Evolutionary conservation across 2,888 invertebrate genomes (phyloP).

Genomic region (Magallana nippona): DNA sequence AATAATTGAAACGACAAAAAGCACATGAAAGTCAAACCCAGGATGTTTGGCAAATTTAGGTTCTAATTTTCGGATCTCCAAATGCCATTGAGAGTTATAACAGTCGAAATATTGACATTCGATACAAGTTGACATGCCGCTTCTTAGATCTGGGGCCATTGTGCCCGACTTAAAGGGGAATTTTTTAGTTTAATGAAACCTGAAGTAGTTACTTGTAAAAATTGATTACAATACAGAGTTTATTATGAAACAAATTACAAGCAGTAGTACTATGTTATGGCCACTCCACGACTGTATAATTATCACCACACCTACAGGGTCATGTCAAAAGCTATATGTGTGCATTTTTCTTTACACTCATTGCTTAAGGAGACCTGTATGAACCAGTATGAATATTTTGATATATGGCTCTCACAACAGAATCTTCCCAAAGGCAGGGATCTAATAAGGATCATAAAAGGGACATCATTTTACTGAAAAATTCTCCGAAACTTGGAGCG

Average conservation of each 20-base stretch:
- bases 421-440: too few relatives aligned
- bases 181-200: not conserved
- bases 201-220: not conserved
- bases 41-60: not conserved
- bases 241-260: not conserved
- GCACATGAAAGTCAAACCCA: slow-evolving; percentile 13
- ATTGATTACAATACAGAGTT: not conserved
- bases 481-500: too few relatives aligned
- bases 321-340: too few relatives aligned
- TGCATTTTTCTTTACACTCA: too few relatives aligned
- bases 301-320: too few relatives aligned
- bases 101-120: not conserved
- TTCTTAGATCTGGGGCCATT: not conserved
- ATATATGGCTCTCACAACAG: too few relatives aligned
- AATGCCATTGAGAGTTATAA: not conserved
- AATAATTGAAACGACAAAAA: slow-evolving; percentile 5
- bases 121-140: not conserved
- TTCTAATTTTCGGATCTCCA: not conserved
- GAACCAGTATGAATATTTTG: too few relatives aligned
- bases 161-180: not conserved
- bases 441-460: too few relatives aligned
- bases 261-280: too few relatives aligned
- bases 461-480: too few relatives aligned
- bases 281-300: too few relatives aligned
- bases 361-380: too few relatives aligned